A percentile compares a stretch with the other conserved stretches of the same genome.
Evolutionary conservation across 1,140 invertebrate genomes (phyloP).

Genomic region (Ips typographus): DNA sequence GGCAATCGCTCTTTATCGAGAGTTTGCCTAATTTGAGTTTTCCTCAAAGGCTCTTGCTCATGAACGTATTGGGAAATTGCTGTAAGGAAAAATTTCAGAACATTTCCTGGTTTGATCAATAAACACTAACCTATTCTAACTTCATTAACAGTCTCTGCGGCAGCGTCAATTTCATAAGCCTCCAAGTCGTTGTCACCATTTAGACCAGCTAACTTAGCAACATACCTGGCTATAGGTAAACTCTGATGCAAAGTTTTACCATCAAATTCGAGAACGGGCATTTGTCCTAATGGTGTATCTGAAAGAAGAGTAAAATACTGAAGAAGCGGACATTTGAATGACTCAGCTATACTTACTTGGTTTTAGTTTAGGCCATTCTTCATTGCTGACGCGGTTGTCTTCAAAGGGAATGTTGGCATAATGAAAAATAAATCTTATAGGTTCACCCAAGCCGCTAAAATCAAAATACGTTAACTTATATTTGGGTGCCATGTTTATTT

Average conservation of each 20-base stretch:
- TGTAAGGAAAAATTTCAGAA: not conserved
- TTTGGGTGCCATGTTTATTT: conserved; percentile 41
- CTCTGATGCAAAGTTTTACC: conserved; percentile 68
- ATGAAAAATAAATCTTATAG: conserved; percentile 69
- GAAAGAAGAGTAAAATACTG: not conserved
- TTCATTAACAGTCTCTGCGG: conserved; percentile 63
- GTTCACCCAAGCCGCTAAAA: conserved; percentile 67
- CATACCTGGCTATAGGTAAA: conserved; percentile 67
- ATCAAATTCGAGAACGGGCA: conserved; percentile 73
- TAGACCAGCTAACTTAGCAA: conserved; percentile 66
- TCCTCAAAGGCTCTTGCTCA: not conserved
- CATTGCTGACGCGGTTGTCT: conserved; percentile 62
- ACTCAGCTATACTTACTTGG: conserved; percentile 37
- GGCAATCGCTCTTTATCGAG: conserved; percentile 56
- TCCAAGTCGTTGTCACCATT: conserved; percentile 66
- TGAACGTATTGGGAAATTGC: not conserved
- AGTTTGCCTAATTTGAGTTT: conserved; percentile 44
- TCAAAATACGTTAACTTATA: conserved; percentile 73
- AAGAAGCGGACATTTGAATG: no score
- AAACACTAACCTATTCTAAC: conserved; percentile 41
- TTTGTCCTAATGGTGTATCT: not conserved
- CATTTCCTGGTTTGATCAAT: no score
- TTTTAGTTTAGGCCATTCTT: conserved; percentile 62
- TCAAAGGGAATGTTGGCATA: conserved; percentile 70
- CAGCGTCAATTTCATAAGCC: conserved; percentile 62